phyloP scores from a whole-genome alignment of 2,113 vertebrate species.

The Vimba vimba region DNA sequence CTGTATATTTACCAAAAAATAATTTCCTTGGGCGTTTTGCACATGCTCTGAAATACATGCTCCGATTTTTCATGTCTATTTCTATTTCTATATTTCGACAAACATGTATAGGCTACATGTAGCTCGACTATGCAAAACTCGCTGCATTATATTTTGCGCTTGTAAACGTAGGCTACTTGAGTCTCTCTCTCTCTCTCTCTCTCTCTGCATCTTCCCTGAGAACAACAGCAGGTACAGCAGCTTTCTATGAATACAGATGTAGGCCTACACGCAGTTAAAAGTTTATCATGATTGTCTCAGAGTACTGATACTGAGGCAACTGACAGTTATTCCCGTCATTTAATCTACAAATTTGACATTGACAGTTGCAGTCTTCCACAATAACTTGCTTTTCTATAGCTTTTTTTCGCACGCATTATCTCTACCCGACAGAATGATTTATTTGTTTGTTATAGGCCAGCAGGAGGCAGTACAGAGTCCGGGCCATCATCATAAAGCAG shows the following conservation, averaged over 20 bases:
- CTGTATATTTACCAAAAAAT: no score
- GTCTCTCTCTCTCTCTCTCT: not conserved
- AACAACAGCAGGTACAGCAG: no score
- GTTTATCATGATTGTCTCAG: not conserved
- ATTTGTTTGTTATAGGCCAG: not conserved
- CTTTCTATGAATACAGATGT: no score
- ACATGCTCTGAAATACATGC: no score
- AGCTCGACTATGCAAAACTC: not conserved
- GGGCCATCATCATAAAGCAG: not conserved
- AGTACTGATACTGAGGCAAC: not conserved
- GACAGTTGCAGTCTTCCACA: not conserved
- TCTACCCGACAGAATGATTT: not conserved
- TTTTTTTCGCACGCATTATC: not conserved
- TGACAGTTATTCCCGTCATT: not conserved
- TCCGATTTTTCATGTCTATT: no score
- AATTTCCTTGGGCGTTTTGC: no score
- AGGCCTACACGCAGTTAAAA: no score
- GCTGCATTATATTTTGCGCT: not conserved
- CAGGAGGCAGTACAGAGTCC: slow-evolving; percentile 1
- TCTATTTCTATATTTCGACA: not conserved
- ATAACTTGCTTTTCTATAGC: not conserved
- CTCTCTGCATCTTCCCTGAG: not conserved
- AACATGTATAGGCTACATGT: not conserved
- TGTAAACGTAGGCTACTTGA: not conserved
- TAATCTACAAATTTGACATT: not conserved